Evolutionary conservation across 2,113 vertebrate species (phyloP).

Genomic region (Genyomyrus donnyi): DNA sequence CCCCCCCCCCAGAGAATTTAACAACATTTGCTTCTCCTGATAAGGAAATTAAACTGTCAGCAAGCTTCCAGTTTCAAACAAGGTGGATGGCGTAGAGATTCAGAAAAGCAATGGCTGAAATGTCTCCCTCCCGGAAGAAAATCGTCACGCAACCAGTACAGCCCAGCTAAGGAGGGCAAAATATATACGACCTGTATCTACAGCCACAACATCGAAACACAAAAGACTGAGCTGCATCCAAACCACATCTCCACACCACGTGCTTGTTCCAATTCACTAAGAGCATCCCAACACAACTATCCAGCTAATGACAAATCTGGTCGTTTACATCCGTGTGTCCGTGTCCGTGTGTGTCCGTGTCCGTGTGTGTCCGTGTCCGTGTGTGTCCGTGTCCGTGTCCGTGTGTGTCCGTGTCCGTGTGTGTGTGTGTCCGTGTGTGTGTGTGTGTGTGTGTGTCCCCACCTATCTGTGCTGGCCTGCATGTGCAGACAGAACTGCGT

Average conservation of each 20-base stretch:
- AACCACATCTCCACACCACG: background rate
- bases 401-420: too few species aligned
- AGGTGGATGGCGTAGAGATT: background rate
- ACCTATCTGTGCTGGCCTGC: slow-evolving; percentile 65
- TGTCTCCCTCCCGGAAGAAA: background rate
- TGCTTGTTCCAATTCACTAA: background rate
- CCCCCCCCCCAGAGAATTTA: background rate
- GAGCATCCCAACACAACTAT: background rate
- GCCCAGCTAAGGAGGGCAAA: background rate
- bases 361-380: background rate
- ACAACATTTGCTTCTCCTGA: background rate
- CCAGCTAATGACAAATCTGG: background rate
- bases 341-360: too few species aligned
- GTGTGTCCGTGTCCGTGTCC: too few species aligned
- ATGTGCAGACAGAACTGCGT: slow-evolving; percentile 68
- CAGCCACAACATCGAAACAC: background rate
- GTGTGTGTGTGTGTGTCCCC: background rate
- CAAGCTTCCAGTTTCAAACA: background rate
- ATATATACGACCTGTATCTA: background rate
- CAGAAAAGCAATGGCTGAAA: background rate
- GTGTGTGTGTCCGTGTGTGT: background rate
- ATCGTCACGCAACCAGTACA: background rate
- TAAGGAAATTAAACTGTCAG: background rate
- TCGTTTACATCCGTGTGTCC: background rate
- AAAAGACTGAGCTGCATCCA: background rate